These are phyloP conservation scores for Rhorus exstirpatorius DNA, from an alignment of 2,888 invertebrate species.

Conservation along the genomic window DNA sequence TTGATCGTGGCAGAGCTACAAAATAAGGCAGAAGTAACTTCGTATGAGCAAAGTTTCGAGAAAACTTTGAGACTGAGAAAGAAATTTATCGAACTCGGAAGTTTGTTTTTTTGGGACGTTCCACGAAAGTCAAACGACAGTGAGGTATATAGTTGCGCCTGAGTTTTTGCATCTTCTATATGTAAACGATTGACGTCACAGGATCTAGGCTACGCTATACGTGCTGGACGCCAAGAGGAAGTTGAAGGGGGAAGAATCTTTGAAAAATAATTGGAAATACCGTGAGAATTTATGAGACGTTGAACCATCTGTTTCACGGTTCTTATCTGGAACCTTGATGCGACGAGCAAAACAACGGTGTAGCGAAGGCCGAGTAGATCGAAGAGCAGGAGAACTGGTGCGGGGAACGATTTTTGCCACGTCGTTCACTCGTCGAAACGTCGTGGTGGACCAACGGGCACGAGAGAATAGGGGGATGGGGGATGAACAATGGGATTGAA, in stretches of 20 bases:
- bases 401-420: slow-evolving; percentile 43
- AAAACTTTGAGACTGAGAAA: not conserved
- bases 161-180: not conserved
- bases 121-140: not conserved
- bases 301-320: slow-evolving; percentile 56
- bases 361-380: not conserved
- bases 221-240: not conserved
- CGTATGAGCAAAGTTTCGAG: not conserved
- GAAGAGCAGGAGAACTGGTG: not conserved
- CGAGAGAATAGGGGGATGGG: not conserved
- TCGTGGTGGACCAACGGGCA: not conserved
- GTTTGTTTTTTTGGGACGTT: not conserved
- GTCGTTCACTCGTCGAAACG: slow-evolving; percentile 48
- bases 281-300: slow-evolving; percentile 61
- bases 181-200: not conserved
- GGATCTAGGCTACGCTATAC: not conserved
- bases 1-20: too few relatives aligned
- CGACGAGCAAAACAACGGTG: slow-evolving; percentile 4
- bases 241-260: slow-evolving; percentile 36
- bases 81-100: not conserved
- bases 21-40: too few relatives aligned
- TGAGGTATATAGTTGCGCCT: not conserved
- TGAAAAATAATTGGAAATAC: slow-evolving; percentile 64
- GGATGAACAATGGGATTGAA: slow-evolving; percentile 32
- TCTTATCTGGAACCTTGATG: slow-evolving; percentile 53